A percentile compares a stretch with the other conserved stretches of the same genome.
These are phyloP conservation scores for Kryphioiulus occultus DNA, from an alignment of 2,888 invertebrate genomes.

Conservation along the genomic window DNA sequence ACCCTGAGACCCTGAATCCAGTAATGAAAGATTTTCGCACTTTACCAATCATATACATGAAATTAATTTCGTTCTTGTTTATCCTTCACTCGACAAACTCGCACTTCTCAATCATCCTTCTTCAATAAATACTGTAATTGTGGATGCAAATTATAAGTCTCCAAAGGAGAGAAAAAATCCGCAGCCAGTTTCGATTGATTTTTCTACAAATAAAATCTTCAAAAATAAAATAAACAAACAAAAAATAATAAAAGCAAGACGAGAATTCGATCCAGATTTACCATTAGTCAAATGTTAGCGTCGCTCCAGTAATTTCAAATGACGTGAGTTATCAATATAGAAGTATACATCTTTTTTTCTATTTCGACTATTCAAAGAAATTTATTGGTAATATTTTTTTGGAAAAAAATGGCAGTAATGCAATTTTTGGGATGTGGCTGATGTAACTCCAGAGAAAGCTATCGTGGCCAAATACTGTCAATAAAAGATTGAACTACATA, in stretches of 20 bases:
- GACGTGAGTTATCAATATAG: too few relatives aligned
- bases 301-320: not conserved
- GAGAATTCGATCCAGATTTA: too few relatives aligned
- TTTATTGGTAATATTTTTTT: too few relatives aligned
- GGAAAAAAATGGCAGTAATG: too few relatives aligned
- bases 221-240: not conserved
- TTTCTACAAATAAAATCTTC: conserved; percentile 2
- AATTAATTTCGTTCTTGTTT: conserved; percentile 49
- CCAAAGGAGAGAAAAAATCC: not conserved
- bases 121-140: conserved; percentile 29
- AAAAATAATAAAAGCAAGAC: conserved; percentile 12
- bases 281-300: not conserved
- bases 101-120: not conserved
- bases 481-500: too few relatives aligned
- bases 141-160: not conserved
- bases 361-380: too few relatives aligned
- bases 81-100: conserved; percentile 45
- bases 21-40: not conserved
- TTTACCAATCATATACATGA: conserved; percentile 1
- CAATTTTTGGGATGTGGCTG: too few relatives aligned
- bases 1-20: not conserved
- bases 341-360: too few relatives aligned
- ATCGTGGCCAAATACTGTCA: too few relatives aligned
- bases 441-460: too few relatives aligned
- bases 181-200: not conserved